Percentiles rank a stretch among this genome's conserved stretches.
phyloP scores from a whole-genome alignment of 2,113 vertebrate genomes.

The Passer montanus region DNA sequence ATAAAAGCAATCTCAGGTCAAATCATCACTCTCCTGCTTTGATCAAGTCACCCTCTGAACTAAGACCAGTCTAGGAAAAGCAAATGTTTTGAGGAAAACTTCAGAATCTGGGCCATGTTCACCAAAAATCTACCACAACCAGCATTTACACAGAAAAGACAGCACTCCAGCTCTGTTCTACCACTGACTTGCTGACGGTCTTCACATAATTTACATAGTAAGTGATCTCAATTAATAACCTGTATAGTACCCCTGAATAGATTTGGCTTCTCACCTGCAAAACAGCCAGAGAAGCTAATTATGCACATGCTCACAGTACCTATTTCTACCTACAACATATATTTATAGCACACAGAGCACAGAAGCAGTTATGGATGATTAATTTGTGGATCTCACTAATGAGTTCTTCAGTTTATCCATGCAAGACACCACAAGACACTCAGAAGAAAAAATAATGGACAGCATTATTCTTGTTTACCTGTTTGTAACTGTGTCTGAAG shows the following conservation, averaged over 20 bases:
- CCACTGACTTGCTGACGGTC: neutral
- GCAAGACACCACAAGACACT: neutral
- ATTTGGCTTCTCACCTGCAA: neutral
- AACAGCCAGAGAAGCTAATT: neutral
- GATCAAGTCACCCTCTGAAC: neutral
- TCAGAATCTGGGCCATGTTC: neutral
- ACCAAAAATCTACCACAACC: neutral
- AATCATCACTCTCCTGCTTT: neutral
- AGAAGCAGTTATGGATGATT: neutral
- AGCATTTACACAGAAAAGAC: neutral
- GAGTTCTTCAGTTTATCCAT: neutral
- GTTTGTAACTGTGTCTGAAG: neutral
- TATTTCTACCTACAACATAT: neutral
- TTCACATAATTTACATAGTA: neutral
- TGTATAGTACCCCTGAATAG: neutral
- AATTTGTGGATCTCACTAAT: neutral
- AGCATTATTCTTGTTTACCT: neutral
- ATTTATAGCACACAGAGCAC: neutral
- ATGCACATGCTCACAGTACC: neutral
- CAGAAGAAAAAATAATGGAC: neutral
- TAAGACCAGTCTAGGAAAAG: neutral
- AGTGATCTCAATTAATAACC: neutral
- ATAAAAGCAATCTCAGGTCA: constrained; percentile 13
- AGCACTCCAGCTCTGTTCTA: neutral
- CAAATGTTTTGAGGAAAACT: neutral